Base-by-base conservation (phyloP, 1,140 invertebrate genomes). In the Drosophila sulfurigaster region DNA sequence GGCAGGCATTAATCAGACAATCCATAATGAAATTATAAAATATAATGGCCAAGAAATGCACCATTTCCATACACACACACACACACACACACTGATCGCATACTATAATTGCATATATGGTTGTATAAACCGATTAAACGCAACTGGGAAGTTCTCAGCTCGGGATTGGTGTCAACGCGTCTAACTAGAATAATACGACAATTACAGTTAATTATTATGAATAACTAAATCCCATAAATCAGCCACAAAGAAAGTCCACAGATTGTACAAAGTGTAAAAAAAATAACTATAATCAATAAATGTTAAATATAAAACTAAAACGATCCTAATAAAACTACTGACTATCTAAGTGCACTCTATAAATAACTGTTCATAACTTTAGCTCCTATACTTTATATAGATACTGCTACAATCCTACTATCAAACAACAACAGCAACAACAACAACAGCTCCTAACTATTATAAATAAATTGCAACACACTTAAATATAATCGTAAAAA, bases 1-100 rank as follows among this genome's bases (percentile, higher is more conserved):
- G 66, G 67, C 83, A 83, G 77, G 82, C 80, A 87, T 83, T 83
- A 87, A 80, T 30, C 65, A 83, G 83, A 87, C 85, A 88, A 82
- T 81, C 80, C 74, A 88, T 89, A 88, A 83, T 88, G 78, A 88
- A 87, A 88, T 88, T 83, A 89, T 88, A 88, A 78, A 88, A 87
- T 49, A 16, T 57, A 49, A 87, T 76, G 60, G 75, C 75, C 63
- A 67, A 78, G 64, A 56, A 52, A 64, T 60, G 52, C 41, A 68
- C 32, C 54, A 57, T 5, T 57, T 57, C 10, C 32, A 59, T 28
- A 59, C 10, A 25, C n/a, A 8, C 25, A 48, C n/a, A 28, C 16
- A 43, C 6, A 71, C 28, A 64, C 15, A 45, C 8, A 15, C 20
- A 54, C 20, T 20, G n/a, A n/a, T n/a, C n/a, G n/a, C 45, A 70